A percentile compares a stretch with the other conserved stretches of the same genome.
These are phyloP conservation scores for Scolopax rusticola DNA, from an alignment of 2,797 vertebrate genomes.

Conservation along the genomic window DNA sequence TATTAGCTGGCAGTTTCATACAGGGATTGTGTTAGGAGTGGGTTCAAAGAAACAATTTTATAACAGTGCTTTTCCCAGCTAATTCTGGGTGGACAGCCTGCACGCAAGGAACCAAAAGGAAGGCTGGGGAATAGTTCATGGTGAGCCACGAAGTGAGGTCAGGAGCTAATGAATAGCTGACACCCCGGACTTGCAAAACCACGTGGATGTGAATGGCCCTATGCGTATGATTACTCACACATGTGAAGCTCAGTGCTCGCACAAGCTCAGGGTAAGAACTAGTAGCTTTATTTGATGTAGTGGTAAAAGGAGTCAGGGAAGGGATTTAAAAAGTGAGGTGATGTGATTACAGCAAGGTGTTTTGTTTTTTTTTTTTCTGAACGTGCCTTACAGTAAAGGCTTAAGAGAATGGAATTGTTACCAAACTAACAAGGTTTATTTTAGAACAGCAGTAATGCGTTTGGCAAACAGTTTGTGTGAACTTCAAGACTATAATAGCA, in stretches of 20 bases:
- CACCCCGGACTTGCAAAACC: neutral
- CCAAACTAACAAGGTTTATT: neutral
- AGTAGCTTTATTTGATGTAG: slow-evolving; percentile 24
- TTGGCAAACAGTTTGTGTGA: neutral
- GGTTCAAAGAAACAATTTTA: slow-evolving; percentile 38
- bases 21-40: neutral
- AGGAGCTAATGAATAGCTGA: slow-evolving; percentile 42
- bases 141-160: neutral
- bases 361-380: neutral
- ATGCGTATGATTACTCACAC: neutral
- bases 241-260: neutral
- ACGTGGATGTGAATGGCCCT: neutral
- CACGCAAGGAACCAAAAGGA: neutral
- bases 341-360: neutral
- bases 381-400: neutral
- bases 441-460: neutral
- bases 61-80: neutral
- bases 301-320: neutral
- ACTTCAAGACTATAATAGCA: neutral
- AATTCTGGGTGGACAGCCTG: neutral
- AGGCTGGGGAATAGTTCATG: slow-evolving; percentile 1
- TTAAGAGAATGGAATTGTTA: neutral
- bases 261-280: neutral
- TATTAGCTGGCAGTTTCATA: slow-evolving; percentile 31
- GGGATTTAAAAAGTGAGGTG: neutral